Evolutionary conservation across 92 coral and sea anemone genomes (phyloP).

Genomic region (Pocillopora meandrina): DNA sequence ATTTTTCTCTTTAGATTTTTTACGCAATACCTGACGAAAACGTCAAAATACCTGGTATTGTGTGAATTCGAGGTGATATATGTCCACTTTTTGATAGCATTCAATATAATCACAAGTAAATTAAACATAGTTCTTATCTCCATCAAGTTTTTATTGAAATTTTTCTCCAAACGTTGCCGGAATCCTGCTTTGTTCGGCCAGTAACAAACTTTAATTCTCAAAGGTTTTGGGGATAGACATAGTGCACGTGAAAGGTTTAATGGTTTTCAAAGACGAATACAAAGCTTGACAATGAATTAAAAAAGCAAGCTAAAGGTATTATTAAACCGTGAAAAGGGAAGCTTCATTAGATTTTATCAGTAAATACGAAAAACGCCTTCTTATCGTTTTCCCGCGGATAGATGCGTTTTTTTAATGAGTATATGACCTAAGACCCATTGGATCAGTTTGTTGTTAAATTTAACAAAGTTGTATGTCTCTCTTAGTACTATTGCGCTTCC

Average conservation of each 20-base stretch:
- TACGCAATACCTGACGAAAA: not conserved
- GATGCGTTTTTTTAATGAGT: not conserved
- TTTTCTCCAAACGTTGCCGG: not conserved
- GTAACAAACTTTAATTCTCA: not conserved
- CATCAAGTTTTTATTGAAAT: slow-evolving; percentile 6
- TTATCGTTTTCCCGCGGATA: slow-evolving; percentile 12
- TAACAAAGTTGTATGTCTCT: too few species aligned
- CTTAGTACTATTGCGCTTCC: too few species aligned
- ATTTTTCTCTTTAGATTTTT: not conserved
- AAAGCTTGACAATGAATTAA: not conserved
- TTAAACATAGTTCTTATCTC: slow-evolving; percentile 29
- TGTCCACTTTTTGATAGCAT: slow-evolving; percentile 1
- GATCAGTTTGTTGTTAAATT: too few species aligned
- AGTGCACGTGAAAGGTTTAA: not conserved
- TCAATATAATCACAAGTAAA: slow-evolving; percentile 8
- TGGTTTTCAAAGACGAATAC: not conserved
- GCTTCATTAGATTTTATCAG: slow-evolving; percentile 29
- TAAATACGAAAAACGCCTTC: not conserved
- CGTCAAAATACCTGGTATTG: not conserved
- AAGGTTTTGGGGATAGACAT: not conserved
- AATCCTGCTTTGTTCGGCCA: not conserved
- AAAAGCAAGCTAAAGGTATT: not conserved
- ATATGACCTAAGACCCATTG: too few species aligned
- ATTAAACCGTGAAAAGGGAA: slow-evolving; percentile 2
- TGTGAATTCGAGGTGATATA: not conserved